Percentiles rank a stretch among this genome's conserved stretches.
Conservation (phyloP, 2,797 vertebrate species). For the Squalus acanthias region DNA sequence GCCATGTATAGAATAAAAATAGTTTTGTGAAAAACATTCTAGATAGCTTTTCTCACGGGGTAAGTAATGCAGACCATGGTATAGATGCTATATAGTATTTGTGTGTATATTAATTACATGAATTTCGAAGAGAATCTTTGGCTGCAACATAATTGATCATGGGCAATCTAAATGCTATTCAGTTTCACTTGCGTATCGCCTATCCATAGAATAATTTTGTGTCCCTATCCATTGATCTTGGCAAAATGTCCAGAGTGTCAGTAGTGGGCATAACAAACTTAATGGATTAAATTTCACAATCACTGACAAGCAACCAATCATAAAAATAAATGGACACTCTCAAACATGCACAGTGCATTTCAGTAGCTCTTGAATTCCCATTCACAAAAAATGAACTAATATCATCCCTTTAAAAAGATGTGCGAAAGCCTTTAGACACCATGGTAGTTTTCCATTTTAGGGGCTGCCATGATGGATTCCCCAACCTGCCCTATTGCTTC, state of each 20-base stretch:
- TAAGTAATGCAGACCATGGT: background rate
- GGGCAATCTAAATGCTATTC: background rate
- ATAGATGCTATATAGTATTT: background rate
- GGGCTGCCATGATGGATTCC: background rate
- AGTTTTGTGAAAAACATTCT: background rate
- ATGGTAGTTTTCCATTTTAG: conserved; percentile 7
- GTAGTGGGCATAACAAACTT: background rate
- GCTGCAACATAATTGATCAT: background rate
- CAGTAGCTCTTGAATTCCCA: background rate
- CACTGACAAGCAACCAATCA: background rate
- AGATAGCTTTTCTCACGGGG: background rate
- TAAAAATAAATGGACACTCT: background rate
- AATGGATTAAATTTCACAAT: background rate
- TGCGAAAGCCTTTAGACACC: background rate
- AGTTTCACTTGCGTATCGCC: background rate
- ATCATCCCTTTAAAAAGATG: background rate
- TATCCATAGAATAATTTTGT: background rate
- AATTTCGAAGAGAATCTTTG: background rate
- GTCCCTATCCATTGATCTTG: background rate
- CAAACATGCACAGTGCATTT: background rate
- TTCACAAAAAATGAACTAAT: background rate
- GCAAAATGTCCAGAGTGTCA: background rate
- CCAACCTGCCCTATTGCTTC: background rate
- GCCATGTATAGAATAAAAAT: background rate
- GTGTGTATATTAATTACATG: background rate